Conservation (phyloP, 2,113 vertebrate genomes). For the Agapornis roseicollis region DNA sequence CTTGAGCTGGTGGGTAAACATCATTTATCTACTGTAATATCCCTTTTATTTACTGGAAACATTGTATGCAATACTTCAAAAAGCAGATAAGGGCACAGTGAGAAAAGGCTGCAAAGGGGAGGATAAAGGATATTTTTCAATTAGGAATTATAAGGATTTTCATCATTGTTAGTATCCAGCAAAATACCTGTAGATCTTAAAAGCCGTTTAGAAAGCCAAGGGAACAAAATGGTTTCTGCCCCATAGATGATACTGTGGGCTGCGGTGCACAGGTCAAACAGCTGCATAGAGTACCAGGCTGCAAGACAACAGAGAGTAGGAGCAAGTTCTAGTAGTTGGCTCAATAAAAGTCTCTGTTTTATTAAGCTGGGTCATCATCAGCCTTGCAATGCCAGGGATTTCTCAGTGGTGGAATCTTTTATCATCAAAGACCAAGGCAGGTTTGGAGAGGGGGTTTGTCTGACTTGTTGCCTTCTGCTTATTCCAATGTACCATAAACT, state of each 20-base stretch:
- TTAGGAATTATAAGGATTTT: slow-evolving; percentile 11
- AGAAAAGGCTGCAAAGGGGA: not conserved
- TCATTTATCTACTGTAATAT: slow-evolving; percentile 31
- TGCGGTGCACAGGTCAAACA: not conserved
- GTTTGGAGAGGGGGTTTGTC: not conserved
- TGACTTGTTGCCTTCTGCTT: not conserved
- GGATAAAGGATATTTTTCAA: not conserved
- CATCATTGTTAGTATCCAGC: not conserved
- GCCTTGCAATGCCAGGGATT: not conserved
- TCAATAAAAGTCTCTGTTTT: not conserved
- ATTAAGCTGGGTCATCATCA: not conserved
- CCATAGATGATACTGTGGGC: not conserved
- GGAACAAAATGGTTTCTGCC: not conserved
- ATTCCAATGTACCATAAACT: not conserved
- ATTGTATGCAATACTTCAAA: slow-evolving; percentile 21
- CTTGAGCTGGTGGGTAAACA: slow-evolving; percentile 46
- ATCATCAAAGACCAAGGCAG: not conserved
- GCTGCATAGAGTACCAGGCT: not conserved
- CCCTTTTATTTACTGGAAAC: slow-evolving; percentile 25
- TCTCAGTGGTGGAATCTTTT: not conserved
- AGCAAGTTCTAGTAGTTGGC: not conserved
- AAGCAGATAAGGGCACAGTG: not conserved
- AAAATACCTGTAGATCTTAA: not conserved
- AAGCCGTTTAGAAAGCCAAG: not conserved
- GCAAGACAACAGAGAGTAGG: not conserved